A percentile compares a stretch with the other conserved stretches of the same genome.
These are phyloP conservation scores for Lipophrys pholis DNA, from an alignment of 2,113 vertebrate species.

Conservation along the genomic window DNA sequence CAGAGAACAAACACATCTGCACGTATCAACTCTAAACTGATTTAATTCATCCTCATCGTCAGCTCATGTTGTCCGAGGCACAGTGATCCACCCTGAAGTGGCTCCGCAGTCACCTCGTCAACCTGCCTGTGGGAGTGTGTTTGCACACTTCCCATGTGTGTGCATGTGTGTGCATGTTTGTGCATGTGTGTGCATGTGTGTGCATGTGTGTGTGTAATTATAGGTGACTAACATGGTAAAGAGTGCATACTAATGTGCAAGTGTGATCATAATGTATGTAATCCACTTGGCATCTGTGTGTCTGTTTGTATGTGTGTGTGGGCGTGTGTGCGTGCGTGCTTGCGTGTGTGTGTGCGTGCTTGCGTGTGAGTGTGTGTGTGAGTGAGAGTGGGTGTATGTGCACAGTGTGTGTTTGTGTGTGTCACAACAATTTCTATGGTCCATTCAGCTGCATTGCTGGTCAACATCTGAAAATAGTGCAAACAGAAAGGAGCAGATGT, in stretches of 20 bases:
- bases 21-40: neutral
- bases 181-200: slow-evolving; percentile 6
- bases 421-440: slow-evolving; percentile 20
- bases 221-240: slow-evolving; percentile 18
- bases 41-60: slow-evolving; percentile 10
- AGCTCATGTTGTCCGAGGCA: slow-evolving; percentile 4
- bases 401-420: slow-evolving; percentile 8
- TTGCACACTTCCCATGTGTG: neutral
- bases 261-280: slow-evolving; percentile 38
- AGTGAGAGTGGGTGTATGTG: neutral
- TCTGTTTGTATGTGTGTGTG: slow-evolving; percentile 10
- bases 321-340: neutral
- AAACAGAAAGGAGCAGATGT: slow-evolving; percentile 36
- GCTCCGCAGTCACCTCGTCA: slow-evolving; percentile 15
- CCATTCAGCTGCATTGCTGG: slow-evolving; percentile 23
- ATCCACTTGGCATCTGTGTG: slow-evolving; percentile 32
- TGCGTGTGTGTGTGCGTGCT: slow-evolving; percentile 10
- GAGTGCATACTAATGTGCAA: slow-evolving; percentile 9
- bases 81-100: slow-evolving; percentile 21
- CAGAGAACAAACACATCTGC: slow-evolving; percentile 6
- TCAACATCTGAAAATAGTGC: slow-evolving; percentile 50
- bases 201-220: slow-evolving; percentile 19
- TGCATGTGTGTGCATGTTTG: slow-evolving; percentile 1
- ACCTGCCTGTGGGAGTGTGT: slow-evolving; percentile 4
- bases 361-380: slow-evolving; percentile 12